These are phyloP conservation scores for Nicator chloris DNA, from an alignment of 2,113 vertebrate genomes.

Conservation along the genomic window DNA sequence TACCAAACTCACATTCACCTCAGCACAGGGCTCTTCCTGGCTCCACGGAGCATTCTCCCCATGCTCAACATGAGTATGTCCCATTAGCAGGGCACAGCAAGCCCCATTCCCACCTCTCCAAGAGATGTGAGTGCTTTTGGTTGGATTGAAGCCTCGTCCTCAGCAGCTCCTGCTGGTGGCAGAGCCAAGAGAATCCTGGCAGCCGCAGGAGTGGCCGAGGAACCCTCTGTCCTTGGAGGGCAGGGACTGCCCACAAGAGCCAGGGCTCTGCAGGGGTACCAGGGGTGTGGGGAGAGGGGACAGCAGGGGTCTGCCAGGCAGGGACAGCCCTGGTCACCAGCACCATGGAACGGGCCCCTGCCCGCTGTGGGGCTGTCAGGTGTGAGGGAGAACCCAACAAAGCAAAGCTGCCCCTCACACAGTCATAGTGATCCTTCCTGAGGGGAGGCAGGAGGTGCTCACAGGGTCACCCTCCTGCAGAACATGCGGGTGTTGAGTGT, in stretches of 20 bases:
- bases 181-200: background rate
- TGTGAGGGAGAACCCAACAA: background rate
- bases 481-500: background rate
- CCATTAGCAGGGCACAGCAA: background rate
- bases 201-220: background rate
- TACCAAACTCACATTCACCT: accelerated
- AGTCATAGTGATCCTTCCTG: background rate
- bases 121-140: background rate
- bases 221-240: background rate
- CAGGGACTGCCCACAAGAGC: accelerated
- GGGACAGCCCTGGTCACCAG: accelerated
- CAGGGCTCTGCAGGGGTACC: background rate
- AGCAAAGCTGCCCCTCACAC: background rate
- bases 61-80: background rate
- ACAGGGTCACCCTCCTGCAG: background rate
- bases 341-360: accelerated
- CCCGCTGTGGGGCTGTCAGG: accelerated
- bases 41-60: background rate
- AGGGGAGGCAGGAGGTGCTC: background rate
- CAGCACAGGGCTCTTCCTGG: background rate
- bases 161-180: background rate
- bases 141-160: background rate
- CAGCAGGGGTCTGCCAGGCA: background rate
- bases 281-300: background rate
- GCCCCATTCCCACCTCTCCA: background rate